Base-by-base conservation (phyloP, 2,888 invertebrate species). In the Julus scandinavius region DNA sequence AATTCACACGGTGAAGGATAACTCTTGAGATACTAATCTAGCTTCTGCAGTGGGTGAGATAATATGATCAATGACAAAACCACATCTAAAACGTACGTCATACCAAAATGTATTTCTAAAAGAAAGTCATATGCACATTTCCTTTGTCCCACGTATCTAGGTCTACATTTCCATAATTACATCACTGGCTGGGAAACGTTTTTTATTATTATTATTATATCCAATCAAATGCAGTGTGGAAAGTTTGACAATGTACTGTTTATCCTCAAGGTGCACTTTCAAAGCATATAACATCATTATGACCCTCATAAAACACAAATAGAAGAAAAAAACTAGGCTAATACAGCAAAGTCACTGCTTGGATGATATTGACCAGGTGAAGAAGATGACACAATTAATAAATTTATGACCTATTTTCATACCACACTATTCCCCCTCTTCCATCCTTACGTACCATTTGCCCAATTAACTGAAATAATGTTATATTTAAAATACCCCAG, bases 271-370 rank as follows among this genome's bases (percentile, higher is more conserved):
- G 80, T 80, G 13, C 38, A 80, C 80, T 38, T 38, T 80, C 29
- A 80, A 29, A 5, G 29, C 20, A 4, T 17, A 5, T 29, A 9
- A 38, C 38, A 11, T 38, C 80, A 38, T 80, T 80, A 80, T 13
- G 80, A 80, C 72, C 72, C 72, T 80, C 80, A 80, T 80, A 80
- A 80, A 80, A 80, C 20, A 63, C 7, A n/a, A 63, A 63, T 80
- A 80, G 80, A 80, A 38, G 41, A 45, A 45, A 80, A 80, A 13
- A 54, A 38, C 20, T 38, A 13, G 20, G 38, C 13, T 29, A 7
- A 9, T 13, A 29, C 29, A 80, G 9, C 29, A 29, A 29, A 29
- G 80, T 80, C 38, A 38, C 38, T 38, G 80, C 80, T 80, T 80
- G 38, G 11, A 13, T 80, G 80, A 80, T 80, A 80, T 29, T 38